These are phyloP conservation scores for Oplegnathus fasciatus DNA, from an alignment of 2,113 vertebrate genomes.

Conservation along the genomic window DNA sequence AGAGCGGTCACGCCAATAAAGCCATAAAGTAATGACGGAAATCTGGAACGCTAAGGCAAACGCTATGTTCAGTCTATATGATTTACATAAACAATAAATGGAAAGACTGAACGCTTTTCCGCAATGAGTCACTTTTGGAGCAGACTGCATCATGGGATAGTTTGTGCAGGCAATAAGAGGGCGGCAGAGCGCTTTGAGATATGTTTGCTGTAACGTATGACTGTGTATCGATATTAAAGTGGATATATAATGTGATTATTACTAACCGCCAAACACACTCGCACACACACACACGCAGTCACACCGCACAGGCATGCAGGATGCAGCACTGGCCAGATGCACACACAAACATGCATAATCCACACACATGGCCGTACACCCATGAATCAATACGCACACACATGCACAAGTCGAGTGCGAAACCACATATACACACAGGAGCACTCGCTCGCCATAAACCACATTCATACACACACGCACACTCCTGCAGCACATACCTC, in stretches of 20 bases:
- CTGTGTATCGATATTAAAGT: constrained; percentile 55
- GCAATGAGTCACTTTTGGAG: constrained; percentile 75
- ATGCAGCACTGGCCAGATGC: constrained; percentile 35
- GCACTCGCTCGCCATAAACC: constrained; percentile 64
- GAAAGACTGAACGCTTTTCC: constrained; percentile 71
- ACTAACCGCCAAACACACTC: constrained; percentile 42
- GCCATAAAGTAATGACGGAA: constrained; percentile 77
- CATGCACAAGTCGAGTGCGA: constrained; percentile 45
- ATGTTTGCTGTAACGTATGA: constrained; percentile 28
- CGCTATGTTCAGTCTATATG: constrained; percentile 64
- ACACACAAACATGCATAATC: constrained; percentile 32
- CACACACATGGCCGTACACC: constrained; percentile 19
- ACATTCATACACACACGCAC: constrained; percentile 72
- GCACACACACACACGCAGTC: neutral
- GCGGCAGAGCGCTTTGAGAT: constrained; percentile 44
- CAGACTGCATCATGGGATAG: constrained; percentile 60
- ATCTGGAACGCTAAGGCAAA: constrained; percentile 64
- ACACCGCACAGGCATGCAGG: constrained; percentile 47
- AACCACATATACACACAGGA: constrained; percentile 71
- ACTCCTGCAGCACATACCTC: constrained; percentile 73
- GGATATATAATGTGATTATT: constrained; percentile 65
- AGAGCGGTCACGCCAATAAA: constrained; percentile 59
- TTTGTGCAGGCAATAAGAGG: constrained; percentile 39
- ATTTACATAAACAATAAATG: constrained; percentile 82
- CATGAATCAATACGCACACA: constrained; percentile 33